Evolutionary conservation across 2,113 vertebrate species (phyloP).

Genomic region (Perccottus glenii): DNA sequence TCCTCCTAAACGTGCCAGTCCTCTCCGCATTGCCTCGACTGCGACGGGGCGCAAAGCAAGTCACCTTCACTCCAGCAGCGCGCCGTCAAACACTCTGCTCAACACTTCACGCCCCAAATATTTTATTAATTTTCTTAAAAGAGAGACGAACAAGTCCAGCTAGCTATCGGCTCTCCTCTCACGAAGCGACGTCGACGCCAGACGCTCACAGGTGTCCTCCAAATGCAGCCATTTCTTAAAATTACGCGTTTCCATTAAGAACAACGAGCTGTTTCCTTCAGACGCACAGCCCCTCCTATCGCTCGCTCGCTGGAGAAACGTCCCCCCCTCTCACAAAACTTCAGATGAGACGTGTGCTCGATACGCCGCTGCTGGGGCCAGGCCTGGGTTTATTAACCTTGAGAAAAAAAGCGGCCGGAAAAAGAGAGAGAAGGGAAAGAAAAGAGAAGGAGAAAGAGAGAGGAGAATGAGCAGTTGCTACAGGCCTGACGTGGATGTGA

Average conservation of each 20-base stretch:
- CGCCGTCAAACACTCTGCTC: slow-evolving; percentile 54
- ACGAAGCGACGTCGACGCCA: slow-evolving; percentile 68
- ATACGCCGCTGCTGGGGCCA: background rate
- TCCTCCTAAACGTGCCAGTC: slow-evolving; percentile 63
- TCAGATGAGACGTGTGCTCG: slow-evolving; percentile 7
- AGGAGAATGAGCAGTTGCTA: slow-evolving; percentile 76
- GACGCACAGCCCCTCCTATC: slow-evolving; percentile 33
- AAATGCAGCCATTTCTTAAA: slow-evolving; percentile 78
- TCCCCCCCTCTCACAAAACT: slow-evolving; percentile 10
- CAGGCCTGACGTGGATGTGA: slow-evolving; percentile 84
- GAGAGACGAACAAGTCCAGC: slow-evolving; percentile 42
- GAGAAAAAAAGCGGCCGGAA: background rate
- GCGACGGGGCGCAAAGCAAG: slow-evolving; percentile 75
- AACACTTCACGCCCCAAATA: slow-evolving; percentile 53
- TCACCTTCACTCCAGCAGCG: slow-evolving; percentile 82
- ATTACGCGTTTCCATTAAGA: slow-evolving; percentile 84
- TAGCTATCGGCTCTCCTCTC: slow-evolving; percentile 73
- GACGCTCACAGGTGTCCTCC: slow-evolving; percentile 68
- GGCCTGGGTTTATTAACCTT: slow-evolving; percentile 3
- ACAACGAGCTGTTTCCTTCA: slow-evolving; percentile 50
- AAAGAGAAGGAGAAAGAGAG: slow-evolving; percentile 76
- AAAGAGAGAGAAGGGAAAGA: background rate
- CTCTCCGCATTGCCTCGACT: slow-evolving; percentile 84
- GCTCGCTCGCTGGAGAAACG: background rate
- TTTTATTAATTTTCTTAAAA: background rate